phyloP scores from a whole-genome alignment of 2,888 invertebrate species.

The Iselma pallidipennis region DNA sequence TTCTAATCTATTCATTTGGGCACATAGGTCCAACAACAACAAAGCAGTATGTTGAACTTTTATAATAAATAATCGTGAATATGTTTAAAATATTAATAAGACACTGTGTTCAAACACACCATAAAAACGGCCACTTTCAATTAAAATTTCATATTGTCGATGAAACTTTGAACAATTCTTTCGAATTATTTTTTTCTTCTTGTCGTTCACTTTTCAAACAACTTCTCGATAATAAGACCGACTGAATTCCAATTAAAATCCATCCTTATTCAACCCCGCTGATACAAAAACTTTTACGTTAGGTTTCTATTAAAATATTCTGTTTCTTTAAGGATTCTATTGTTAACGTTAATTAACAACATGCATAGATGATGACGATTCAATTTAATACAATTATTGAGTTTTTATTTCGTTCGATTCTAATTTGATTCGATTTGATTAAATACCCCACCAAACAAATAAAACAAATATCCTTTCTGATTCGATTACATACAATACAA shows the following conservation, averaged over 20 bases:
- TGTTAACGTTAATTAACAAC: conserved; percentile 49
- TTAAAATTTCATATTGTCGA: conserved; percentile 25
- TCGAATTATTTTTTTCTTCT: conserved; percentile 15
- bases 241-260: conserved; percentile 35
- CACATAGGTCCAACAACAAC: too few species aligned
- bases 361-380: conserved; percentile 44
- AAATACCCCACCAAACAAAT: too few species aligned
- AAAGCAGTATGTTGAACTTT: too few species aligned
- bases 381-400: conserved; percentile 45
- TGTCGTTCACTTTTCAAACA: conserved; percentile 9
- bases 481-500: too few species aligned
- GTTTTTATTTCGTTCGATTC: conserved; percentile 14
- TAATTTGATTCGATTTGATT: too few species aligned
- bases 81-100: not conserved
- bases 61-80: too few species aligned
- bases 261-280: conserved; percentile 27
- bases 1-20: not conserved
- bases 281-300: conserved; percentile 27
- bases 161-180: conserved; percentile 15
- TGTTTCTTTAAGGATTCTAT: conserved; percentile 47
- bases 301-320: conserved; percentile 48
- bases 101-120: too few species aligned
- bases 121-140: conserved; percentile 19
- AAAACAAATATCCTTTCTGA: too few species aligned
- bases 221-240: conserved; percentile 23